phyloP scores from a whole-genome alignment of 2,797 vertebrate species.

The Oryzias dopingdopingensis region DNA sequence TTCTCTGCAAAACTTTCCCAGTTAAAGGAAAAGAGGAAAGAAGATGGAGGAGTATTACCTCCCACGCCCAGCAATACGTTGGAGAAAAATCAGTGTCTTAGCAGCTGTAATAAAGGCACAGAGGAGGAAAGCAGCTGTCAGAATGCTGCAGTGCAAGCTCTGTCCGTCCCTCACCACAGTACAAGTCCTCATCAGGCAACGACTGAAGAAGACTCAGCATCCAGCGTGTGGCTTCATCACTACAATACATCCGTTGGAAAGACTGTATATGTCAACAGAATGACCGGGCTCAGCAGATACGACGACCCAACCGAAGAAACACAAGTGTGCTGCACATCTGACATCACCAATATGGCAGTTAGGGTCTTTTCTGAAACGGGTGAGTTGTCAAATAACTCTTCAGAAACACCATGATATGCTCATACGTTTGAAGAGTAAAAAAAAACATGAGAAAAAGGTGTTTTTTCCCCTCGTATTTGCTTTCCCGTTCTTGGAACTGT shows the following conservation, averaged over 20 bases:
- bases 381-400: constrained; percentile 56
- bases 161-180: background rate
- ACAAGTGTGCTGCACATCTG: constrained; percentile 78
- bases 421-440: background rate
- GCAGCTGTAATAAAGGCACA: background rate
- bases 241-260: constrained; percentile 83
- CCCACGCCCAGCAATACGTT: constrained; percentile 12
- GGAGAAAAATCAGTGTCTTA: background rate
- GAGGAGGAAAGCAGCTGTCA: constrained; percentile 29
- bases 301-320: constrained; percentile 71
- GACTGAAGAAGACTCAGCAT: constrained; percentile 19
- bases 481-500: constrained; percentile 53
- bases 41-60: constrained; percentile 9
- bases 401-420: too few relatives aligned
- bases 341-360: constrained; percentile 88
- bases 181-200: constrained; percentile 8
- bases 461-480: constrained; percentile 16
- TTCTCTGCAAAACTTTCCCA: constrained; percentile 84
- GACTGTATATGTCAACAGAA: constrained; percentile 87
- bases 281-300: constrained; percentile 90
- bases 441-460: background rate
- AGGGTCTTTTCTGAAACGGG: constrained; percentile 84
- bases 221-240: constrained; percentile 84
- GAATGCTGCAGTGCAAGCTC: background rate
- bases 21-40: constrained; percentile 73